These are phyloP conservation scores for Lutraria rhynchaena DNA, from an alignment of 1,140 invertebrate genomes.

Conservation along the genomic window DNA sequence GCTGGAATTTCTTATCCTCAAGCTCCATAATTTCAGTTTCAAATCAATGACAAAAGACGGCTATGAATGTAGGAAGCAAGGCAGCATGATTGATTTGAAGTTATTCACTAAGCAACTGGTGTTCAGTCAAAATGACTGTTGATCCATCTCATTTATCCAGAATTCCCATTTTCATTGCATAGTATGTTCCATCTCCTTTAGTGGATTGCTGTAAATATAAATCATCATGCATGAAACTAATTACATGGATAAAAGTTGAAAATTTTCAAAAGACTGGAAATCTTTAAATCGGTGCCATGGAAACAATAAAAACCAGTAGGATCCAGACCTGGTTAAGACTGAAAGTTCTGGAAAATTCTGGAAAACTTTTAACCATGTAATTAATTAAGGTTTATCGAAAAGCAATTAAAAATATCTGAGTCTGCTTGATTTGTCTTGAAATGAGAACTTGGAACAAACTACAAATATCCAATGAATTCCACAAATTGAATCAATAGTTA, in stretches of 20 bases:
- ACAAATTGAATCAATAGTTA: too few species aligned
- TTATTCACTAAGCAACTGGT: too few species aligned
- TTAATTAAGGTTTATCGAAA: background rate
- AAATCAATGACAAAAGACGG: too few species aligned
- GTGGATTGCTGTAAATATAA: constrained; percentile 50
- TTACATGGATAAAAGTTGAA: too few species aligned
- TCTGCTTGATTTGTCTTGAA: background rate
- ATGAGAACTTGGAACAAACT: background rate
- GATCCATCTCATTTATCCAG: constrained; percentile 47
- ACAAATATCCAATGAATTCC: background rate
- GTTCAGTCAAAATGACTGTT: too few species aligned
- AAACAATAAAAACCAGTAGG: background rate
- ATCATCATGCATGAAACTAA: too few species aligned
- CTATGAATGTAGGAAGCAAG: too few species aligned
- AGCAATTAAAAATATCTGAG: background rate
- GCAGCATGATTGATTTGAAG: too few species aligned
- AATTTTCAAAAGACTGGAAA: background rate
- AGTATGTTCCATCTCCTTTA: constrained; percentile 39
- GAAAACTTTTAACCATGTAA: background rate
- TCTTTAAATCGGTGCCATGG: background rate
- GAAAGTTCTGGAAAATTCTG: background rate
- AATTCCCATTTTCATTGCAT: constrained; percentile 48
- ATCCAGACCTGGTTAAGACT: background rate
- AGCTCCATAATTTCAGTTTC: too few species aligned
- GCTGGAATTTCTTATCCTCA: too few species aligned